Base-by-base conservation (phyloP, 2,888 invertebrate genomes). In the Helicoverpa assulta region DNA sequence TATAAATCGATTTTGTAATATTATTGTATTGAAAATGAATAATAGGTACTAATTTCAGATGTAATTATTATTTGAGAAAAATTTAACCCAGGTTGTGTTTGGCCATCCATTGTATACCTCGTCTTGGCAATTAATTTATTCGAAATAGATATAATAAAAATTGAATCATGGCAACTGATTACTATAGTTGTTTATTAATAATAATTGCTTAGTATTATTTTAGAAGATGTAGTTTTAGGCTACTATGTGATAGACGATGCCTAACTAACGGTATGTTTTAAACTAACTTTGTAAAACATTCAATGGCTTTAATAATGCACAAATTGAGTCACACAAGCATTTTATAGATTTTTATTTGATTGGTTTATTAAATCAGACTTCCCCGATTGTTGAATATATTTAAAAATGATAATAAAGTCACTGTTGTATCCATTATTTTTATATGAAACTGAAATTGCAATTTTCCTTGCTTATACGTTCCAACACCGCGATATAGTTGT, bases 231-330 rank as follows among this genome's bases (percentile, higher is more conserved):
- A 92, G 91, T 80, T 77, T 80, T 91, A 91, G 90, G 85, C 89
- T 90, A 87, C 86, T 84, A 91, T 93, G 94, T 94, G 93, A 94
- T 95, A 94, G 91, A 90, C 74, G 86, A 90, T 90, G 93, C 93
- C 92, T 94, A 93, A 93, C 82, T 85, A 85, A 76, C 83, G 83
- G 85, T 88, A 86, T 88, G 86, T 90, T 88, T 85, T 84, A 87
- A 90, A 87, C 76, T 85, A 89, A 86, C 84, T 87, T 87, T 85
- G 70, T 89, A 84, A 88, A 89, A 86, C 79, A 81, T 86, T 90
- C 75, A 87, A 91, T 80, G 89, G 92, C 92, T 94, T 93, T 93
- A 93, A 92, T 89, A 82, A 88, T 94, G 94, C 94, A 94, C 94
- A 95, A 94, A 91, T 85, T 81, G 81, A 86, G 88, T 92, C 89